phyloP scores from a whole-genome alignment of 2,797 vertebrate species.

The Geotrypetes seraphini region DNA sequence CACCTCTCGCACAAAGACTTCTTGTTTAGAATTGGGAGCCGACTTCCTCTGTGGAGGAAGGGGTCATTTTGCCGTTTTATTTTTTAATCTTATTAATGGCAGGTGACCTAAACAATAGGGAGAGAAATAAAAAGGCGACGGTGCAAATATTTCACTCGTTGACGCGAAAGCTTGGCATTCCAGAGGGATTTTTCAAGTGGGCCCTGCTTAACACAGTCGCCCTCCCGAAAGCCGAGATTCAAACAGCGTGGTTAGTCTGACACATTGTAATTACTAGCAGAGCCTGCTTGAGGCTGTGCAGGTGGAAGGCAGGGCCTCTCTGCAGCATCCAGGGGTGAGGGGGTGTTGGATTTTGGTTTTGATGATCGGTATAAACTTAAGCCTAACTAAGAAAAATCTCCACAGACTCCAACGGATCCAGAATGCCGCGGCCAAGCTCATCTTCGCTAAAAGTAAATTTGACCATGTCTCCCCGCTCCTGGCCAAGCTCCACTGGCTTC shows the following conservation, averaged over 20 bases:
- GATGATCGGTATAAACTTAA: too few relatives aligned
- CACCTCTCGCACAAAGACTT: conserved; percentile 37
- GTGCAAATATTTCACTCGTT: conserved; percentile 41
- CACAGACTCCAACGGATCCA: too few relatives aligned
- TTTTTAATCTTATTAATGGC: conserved; percentile 29
- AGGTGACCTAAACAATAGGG: conserved; percentile 31
- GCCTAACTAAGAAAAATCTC: too few relatives aligned
- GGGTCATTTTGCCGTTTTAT: conserved; percentile 13
- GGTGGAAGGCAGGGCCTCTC: conserved; percentile 48
- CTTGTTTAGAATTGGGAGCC: conserved; percentile 30
- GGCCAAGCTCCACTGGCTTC: too few relatives aligned
- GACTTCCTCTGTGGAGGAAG: conserved; percentile 18
- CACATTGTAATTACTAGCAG: conserved; percentile 36
- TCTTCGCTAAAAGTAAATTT: too few relatives aligned
- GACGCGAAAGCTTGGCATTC: conserved; percentile 41
- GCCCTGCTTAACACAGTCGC: conserved; percentile 44
- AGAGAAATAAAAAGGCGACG: conserved; percentile 35
- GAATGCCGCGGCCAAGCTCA: too few relatives aligned
- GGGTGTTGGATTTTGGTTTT: too few relatives aligned
- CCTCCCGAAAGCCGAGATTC: conserved; percentile 56
- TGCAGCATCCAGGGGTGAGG: conserved; percentile 45
- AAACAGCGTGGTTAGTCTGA: conserved; percentile 37
- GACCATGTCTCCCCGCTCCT: too few relatives aligned
- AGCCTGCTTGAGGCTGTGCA: conserved; percentile 42
- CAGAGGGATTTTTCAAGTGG: conserved; percentile 38